A percentile compares a stretch with the other conserved stretches of the same genome.
Conservation (phyloP, 1,140 invertebrate species). For the Drosophila kanapiae region DNA sequence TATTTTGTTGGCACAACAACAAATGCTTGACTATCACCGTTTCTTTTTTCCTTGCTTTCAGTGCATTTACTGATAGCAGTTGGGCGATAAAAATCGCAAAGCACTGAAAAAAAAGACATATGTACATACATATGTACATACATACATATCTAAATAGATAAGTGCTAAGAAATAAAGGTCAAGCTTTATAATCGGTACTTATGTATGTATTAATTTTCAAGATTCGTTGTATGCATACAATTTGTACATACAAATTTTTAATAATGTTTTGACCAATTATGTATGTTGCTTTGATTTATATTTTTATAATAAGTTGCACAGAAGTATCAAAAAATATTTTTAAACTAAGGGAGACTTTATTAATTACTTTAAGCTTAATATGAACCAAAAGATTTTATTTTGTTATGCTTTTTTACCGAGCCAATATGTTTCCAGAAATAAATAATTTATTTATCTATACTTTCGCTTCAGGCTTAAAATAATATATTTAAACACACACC, state of each 20-base stretch:
- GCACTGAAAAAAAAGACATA: constrained; percentile 5
- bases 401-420: too few species aligned
- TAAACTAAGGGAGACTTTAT: too few species aligned
- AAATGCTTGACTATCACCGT: constrained; percentile 35
- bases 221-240: background rate
- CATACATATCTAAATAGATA: background rate
- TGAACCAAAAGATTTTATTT: too few species aligned
- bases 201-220: background rate
- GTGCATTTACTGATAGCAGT: constrained; percentile 52
- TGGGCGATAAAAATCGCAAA: constrained; percentile 33
- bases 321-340: too few species aligned
- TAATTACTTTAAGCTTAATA: too few species aligned
- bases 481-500: too few species aligned
- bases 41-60: constrained; percentile 33
- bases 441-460: too few species aligned
- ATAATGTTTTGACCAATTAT: too few species aligned
- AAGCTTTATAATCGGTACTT: background rate
- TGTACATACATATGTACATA: background rate
- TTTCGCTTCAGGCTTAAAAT: too few species aligned
- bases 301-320: too few species aligned
- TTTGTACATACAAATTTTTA: background rate
- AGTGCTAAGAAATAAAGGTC: background rate
- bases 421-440: too few species aligned
- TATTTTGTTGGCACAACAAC: constrained; percentile 66
- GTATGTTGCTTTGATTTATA: too few species aligned